Evolutionary conservation across 2,113 vertebrate genomes (phyloP), one percentile per base, ranked within the genome.

Genomic region (Butastur rufipennis): DNA sequence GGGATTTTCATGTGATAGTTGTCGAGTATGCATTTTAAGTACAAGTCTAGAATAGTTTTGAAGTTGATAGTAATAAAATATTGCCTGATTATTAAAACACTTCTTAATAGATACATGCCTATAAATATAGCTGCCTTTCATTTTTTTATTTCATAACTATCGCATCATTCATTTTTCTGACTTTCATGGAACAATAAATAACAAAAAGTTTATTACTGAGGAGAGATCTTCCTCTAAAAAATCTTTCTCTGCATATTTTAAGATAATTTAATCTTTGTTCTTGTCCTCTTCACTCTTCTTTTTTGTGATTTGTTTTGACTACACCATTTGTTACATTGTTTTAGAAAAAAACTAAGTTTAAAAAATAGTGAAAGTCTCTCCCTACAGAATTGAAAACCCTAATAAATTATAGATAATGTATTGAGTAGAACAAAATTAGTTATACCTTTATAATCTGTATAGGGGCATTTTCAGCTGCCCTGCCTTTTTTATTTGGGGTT

Each of bases 161-260:
- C 78, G 5, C n/a, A 67, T 92, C 36, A 78, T 94, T 97, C 73
- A 95, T 73, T 94, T 87, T 88, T 65, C 85, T 91, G 18, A 75
- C 73, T 75, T 94, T 47, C 79, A 85, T 88, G 48, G 31, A 65
- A 77, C 43, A 71, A 82, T 91, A 91, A 91, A 89, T 96, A 87
- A 55, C 13, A 66, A 47, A 56, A 85, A 67, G 32, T 77, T 91
- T 91, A 72, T 59, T 23, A 20, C 36, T 65, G 43, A 88, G 84
- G 40, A 11, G 0, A 72, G 13, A 72, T 81, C 47, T 84, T 87
- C 15, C 47, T 84, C n/a, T 93, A 36, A 93, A 93, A 84, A 63
- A 7, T 45, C n/a, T 52, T 18, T 82, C 25, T 58, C 21, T 86
- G 12, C 43, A 43, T 8, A n/a, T 67, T 92, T 93, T 56, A 81